Evolutionary conservation across 1,140 invertebrate species (phyloP), one percentile per base, ranked within the genome.

Genomic region (Carposina sasakii): DNA sequence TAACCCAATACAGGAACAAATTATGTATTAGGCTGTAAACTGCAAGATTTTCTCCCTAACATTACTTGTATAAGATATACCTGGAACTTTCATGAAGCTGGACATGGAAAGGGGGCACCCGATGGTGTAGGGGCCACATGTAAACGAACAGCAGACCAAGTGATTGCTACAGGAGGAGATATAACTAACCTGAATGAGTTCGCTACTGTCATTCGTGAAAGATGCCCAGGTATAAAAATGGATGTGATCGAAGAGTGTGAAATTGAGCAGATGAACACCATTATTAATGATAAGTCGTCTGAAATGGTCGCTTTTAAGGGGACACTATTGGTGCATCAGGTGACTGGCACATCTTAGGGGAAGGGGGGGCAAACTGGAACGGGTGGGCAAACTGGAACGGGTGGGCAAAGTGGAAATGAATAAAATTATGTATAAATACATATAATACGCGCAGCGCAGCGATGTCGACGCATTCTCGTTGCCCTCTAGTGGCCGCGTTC

Each of bases 141-240:
- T 16, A 54, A 54, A 26, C 41, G 49, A 23, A 52, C 15, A 42
- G 49, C 49, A 37, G 49, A 53, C 22, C 23, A 36, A 42, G 22
- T 26, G 15, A 17, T 36, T 19, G 9, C 9, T 15, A 16, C 16
- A 13, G 33, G 33, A 13, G 16, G 33, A 16, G 33, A 36, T 19
- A 19, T 36, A n/a, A 61, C 62, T 58, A 45, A 61, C 36, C 28
- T 64, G 10, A 55, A 56, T 30, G 41, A 56, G 41, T 62, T 62
- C 24, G 42, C 41, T 56, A 31, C 33, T 56, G 53, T 58, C 21
- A 36, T 65, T 48, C 52, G 48, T 41, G 50, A 49, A 28, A 58
- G 52, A 51, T 61, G 52, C 17, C 55, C 48, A 34, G 40, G 39
- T 30, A 56, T 63, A 47, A 21, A 42, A 36, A 19, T 55, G 21